Percentiles rank a stretch among this genome's conserved stretches.
Evolutionary conservation across 2,113 vertebrate genomes (phyloP).

Genomic region (Melanocharis versteri): DNA sequence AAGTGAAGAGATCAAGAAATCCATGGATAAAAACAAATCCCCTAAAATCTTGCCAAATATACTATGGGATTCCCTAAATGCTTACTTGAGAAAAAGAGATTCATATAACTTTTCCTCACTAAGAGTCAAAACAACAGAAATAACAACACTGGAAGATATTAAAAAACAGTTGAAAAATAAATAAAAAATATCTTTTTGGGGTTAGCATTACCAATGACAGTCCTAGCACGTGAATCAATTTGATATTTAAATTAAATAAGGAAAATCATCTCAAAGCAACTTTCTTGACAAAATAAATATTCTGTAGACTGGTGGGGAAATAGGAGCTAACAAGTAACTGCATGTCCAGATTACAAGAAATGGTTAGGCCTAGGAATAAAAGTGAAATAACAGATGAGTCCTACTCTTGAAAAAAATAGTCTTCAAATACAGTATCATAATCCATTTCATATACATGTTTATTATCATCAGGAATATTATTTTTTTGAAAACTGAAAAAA

Average conservation of each 20-base stretch:
- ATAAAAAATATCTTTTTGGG: neutral
- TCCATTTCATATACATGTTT: neutral
- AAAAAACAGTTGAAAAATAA: neutral
- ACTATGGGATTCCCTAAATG: neutral
- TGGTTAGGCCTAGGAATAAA: neutral
- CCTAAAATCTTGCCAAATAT: constrained; percentile 3
- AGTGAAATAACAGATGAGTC: neutral
- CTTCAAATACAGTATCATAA: neutral
- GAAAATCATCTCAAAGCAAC: neutral
- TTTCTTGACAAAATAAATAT: neutral
- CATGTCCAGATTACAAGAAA: neutral
- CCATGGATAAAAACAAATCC: constrained; percentile 6
- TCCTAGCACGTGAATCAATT: neutral
- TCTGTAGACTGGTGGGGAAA: neutral
- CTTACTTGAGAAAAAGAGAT: neutral
- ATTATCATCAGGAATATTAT: neutral
- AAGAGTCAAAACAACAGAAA: neutral
- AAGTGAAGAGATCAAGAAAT: constrained; percentile 17
- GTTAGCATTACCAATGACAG: neutral
- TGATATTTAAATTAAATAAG: neutral
- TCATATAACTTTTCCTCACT: neutral
- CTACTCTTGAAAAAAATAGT: neutral
- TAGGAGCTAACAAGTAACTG: neutral
- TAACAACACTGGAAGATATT: neutral
- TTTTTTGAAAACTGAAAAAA: neutral